Base-by-base conservation (phyloP, 2,113 vertebrate species). In the Tupaia chinensis region DNA sequence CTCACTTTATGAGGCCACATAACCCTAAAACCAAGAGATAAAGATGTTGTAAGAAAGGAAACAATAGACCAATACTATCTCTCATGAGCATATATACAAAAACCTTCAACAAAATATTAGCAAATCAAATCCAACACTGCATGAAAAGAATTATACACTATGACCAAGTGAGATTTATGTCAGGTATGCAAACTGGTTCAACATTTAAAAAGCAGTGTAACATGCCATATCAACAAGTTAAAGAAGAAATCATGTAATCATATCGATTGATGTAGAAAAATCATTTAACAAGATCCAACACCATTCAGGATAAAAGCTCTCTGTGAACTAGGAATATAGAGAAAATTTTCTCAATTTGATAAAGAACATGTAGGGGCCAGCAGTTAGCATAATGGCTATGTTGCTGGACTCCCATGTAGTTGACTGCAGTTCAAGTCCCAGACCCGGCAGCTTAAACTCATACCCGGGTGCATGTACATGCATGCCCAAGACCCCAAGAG, bases 31-130 rank as follows among this genome's bases (percentile, higher is more conserved):
- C 7, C 44, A 78, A 89, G 54, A 80, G 44, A 70, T 58, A 89
- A 89, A 95, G 68, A 68, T 29, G 54, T 65, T 84, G 61, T 5
- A 93, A 92, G 16, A 85, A 69, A 93, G n/a, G 81, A 96, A 80
- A 69, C 23, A 23, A 19, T 34, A 63, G 16, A 80, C 16, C 3
- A 61, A 16, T 56, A 44, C 44, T 44, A 32, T n/a, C 5, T 92
- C 78, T 93, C 53, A 69, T 54, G 58, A 93, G 66, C 53, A 65
- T 23, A 74, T 27, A 92, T 63, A 14, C 19, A 87, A 81, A 93
- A 73, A 56, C n/a, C 14, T 14, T 77, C 23, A 80, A 34, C 27
- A 87, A 89, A 81, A 94, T 84, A 56, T 80, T 87, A 87, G 66
- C 63, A 77, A 72, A 58, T 32, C 53, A 9, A 92, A 73, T 27